Evolutionary conservation across 2,113 vertebrate species (phyloP).

Genomic region (Marcusenius ussheri): DNA sequence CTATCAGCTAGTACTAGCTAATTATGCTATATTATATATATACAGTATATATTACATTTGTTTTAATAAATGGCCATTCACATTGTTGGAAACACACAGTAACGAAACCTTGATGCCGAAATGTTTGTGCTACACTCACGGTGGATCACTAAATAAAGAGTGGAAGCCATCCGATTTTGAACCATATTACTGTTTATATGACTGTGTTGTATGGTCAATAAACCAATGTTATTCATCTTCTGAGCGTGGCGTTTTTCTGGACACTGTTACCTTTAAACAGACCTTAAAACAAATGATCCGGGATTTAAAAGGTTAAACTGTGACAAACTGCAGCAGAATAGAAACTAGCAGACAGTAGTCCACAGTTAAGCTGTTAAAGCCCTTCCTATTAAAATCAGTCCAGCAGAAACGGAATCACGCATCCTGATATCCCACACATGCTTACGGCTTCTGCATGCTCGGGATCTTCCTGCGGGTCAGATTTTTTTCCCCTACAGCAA

Average conservation of each 20-base stretch:
- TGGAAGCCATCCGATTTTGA: not conserved
- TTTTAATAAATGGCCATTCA: not conserved
- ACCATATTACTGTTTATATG: not conserved
- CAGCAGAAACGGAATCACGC: not conserved
- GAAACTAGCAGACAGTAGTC: not conserved
- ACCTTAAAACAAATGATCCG: not conserved
- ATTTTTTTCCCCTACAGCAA: not conserved
- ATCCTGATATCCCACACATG: not conserved
- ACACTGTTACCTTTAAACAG: not conserved
- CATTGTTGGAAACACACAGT: not conserved
- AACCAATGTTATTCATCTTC: not conserved
- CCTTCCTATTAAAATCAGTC: not conserved
- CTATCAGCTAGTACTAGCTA: not conserved
- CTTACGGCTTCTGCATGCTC: not conserved
- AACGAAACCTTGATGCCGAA: not conserved
- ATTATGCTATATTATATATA: not conserved
- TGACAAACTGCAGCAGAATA: not conserved
- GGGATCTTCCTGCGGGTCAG: not conserved
- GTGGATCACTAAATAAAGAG: not conserved
- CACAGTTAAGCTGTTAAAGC: not conserved
- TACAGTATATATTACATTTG: not conserved
- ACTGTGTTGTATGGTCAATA: not conserved
- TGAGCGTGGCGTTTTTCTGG: not conserved
- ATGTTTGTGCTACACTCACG: not conserved
- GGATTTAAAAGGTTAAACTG: not conserved